Evolutionary conservation across 2,888 invertebrate genomes (phyloP), one percentile per base, ranked within the genome.

Genomic region (Plagiodera versicolora): DNA sequence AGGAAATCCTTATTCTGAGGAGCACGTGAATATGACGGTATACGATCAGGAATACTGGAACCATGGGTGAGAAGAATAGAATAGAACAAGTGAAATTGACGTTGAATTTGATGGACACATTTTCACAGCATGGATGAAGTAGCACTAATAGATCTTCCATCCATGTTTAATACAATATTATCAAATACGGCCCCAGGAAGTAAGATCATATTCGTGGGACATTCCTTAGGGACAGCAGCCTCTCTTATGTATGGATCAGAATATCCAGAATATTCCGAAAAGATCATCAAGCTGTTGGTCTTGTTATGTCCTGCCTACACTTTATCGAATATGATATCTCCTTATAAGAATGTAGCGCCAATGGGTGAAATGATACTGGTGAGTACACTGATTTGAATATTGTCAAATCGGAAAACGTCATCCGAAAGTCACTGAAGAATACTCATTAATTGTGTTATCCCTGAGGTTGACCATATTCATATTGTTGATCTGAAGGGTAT

Each of bases 161-260:
- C 76, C 1, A 72, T 72, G 45, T 73, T 79, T 28, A 64, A 74
- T 17, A 69, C 72, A 9, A 76, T 80, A 16, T 54, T 72, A 2
- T 28, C 62, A 6, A 60, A 73, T 57, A 75, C 77, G 1, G 71
- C 69, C 9, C 60, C 67, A 17, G 70, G 68, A 4, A 74, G 70
- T 24, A 69, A 78, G 65, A 74, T 90, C 28, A 85, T 87, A 69
- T 95, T 94, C 75, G 82, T 95, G 45, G 96, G 95, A 0, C 94
- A 95, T 79, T 95, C 94, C 0, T 91, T 95, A 85, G 95, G 95
- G 1, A 90, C 91, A 0, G 88, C 91, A 0, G 82, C 87, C 58
- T 84, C 88, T 62, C 87, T 89, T 70, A 89, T 88, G 35, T 83
- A 91, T 76, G 83, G 89, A 48, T 86, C 89, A 1, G 85, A 86